Base-by-base conservation (phyloP, 2,797 vertebrate genomes). In the Enteromius argenteus region DNA sequence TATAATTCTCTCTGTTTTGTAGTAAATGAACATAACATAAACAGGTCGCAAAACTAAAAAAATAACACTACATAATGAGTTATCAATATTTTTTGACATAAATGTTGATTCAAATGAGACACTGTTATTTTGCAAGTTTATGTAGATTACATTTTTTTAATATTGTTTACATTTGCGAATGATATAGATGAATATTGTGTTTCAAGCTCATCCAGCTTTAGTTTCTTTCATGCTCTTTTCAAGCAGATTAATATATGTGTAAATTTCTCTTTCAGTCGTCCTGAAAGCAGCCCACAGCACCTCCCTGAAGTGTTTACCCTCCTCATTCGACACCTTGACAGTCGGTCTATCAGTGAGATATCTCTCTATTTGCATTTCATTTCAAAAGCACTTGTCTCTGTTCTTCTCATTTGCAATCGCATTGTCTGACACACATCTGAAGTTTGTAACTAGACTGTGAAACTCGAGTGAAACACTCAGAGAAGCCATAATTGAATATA, bases 401-500 rank as follows among this genome's bases (percentile, higher is more conserved):
- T 79, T 79, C n/a, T 75, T 69, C 42, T 42, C 73, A 56, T 76
- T 69, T 42, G 46, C 35, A 21, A 42, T 68, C 11, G 13, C 35
- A 77, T 42, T 77, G 74, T 77, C 53, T 27, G 37, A 60, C 4
- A 13, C 39, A 46, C 15, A 46, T 78, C 39, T 10, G 11, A 21
- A 75, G 72, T n/a, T 75, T 14, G 32, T 56, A 37, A 53, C 49
- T 37, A 37, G 72, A 37, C 21, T 51, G 85, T 23, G 60, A 62
- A 91, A 89, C 82, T 71, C 82, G 27, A 69, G 66, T 4, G 4
- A 39, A 10, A 69, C 76, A 32, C 89, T 86, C 87, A 80, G 91
- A 90, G 73, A 85, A 86, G 86, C 81, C 91, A 89, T 91, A 85
- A 91, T 90, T 91, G 87, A 87, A n/a, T 88, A 67, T 89, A 77